Conservation (phyloP, 2,888 invertebrate genomes). For the Amphipyra berbera region DNA sequence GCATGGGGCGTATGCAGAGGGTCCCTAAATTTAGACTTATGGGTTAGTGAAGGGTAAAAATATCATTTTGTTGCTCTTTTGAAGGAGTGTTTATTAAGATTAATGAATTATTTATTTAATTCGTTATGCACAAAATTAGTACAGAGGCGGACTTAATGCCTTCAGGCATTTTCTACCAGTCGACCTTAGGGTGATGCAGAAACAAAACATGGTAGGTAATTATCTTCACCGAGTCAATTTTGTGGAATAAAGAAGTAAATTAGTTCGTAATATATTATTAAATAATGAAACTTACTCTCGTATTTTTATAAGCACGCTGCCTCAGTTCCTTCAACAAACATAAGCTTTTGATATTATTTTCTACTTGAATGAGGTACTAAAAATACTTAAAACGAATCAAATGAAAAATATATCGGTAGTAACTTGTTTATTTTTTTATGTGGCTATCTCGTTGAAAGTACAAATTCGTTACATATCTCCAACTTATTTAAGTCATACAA, state of each 20-base stretch:
- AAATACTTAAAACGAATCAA: slow-evolving; percentile 32
- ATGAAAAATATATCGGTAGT: slow-evolving; percentile 31
- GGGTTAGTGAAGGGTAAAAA: slow-evolving; percentile 58
- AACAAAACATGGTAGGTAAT: no score
- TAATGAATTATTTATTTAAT: no score
- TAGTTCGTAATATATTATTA: no score
- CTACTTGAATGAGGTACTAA: slow-evolving; percentile 28
- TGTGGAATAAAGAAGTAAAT: no score
- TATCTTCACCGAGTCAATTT: no score
- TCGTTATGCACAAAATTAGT: no score
- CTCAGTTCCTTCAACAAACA: no score
- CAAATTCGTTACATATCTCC: slow-evolving; percentile 29
- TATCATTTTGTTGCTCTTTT: slow-evolving; percentile 5
- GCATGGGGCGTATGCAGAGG: slow-evolving; percentile 65
- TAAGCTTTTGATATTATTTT: neutral
- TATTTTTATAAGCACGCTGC: no score
- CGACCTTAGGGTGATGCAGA: no score
- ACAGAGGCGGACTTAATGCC: no score
- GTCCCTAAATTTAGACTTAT: slow-evolving; percentile 62
- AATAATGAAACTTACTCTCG: no score
- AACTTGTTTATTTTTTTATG: slow-evolving; percentile 49
- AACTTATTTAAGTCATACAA: neutral
- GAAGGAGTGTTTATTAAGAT: neutral
- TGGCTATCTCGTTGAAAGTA: slow-evolving; percentile 32
- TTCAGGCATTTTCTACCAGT: no score